These are phyloP conservation scores for Drosophila meridionalis DNA, from an alignment of 2,888 invertebrate species.

Conservation along the genomic window DNA sequence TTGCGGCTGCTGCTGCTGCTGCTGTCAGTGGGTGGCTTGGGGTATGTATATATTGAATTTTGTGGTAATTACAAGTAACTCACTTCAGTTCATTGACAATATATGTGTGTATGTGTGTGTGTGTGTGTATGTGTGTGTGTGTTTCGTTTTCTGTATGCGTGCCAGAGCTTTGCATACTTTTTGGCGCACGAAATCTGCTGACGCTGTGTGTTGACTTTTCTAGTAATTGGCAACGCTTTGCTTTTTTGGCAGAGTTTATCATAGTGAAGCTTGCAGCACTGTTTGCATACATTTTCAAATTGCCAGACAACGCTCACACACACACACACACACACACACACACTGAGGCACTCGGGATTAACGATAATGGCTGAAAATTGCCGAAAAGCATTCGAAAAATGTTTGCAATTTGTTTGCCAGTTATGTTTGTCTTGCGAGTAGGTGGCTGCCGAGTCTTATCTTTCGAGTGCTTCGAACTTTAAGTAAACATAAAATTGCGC, in stretches of 20 bases:
- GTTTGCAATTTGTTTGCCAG: conserved; percentile 24
- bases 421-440: not conserved
- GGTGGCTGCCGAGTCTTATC: conserved; percentile 8
- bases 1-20: conserved; percentile 9
- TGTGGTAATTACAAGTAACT: conserved; percentile 81
- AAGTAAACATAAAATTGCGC: conserved; percentile 11
- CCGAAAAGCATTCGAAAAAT: conserved; percentile 5
- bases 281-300: conserved; percentile 43
- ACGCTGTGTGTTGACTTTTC: conserved; percentile 70
- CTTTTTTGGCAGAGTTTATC: conserved; percentile 36
- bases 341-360: conserved; percentile 31
- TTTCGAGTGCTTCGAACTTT: conserved; percentile 21
- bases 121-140: not conserved
- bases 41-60: conserved; percentile 70
- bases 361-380: conserved; percentile 44
- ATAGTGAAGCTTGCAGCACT: conserved; percentile 34
- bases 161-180: conserved; percentile 59
- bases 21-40: conserved; percentile 15
- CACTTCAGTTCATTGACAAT: conserved; percentile 68
- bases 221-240: conserved; percentile 67
- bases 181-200: conserved; percentile 69
- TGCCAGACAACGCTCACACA: conserved; percentile 42
- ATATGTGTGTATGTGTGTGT: conserved; percentile 7
- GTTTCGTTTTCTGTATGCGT: conserved; percentile 12
- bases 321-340: conserved; percentile 12